Percentiles rank a stretch among this genome's conserved stretches.
phyloP scores from a whole-genome alignment of 2,888 invertebrate genomes.

The Dynastes grantii region DNA sequence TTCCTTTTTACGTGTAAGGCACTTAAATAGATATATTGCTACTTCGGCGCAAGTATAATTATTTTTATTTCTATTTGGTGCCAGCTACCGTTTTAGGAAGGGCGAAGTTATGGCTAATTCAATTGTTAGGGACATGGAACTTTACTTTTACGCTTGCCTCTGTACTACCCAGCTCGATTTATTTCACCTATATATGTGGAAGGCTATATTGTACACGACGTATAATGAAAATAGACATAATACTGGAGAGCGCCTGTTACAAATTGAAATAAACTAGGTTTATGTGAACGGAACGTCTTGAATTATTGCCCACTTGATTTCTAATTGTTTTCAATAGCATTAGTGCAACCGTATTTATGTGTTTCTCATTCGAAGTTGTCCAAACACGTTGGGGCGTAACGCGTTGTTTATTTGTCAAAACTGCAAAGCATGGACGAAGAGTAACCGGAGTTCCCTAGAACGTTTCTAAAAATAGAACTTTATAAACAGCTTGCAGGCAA shows the following conservation, averaged over 20 bases:
- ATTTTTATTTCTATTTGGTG: too few species aligned
- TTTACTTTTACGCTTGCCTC: neutral
- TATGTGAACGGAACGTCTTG: slow-evolving; percentile 17
- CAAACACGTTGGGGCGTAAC: neutral
- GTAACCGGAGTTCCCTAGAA: neutral
- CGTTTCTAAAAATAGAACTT: neutral
- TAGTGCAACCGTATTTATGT: slow-evolving; percentile 8
- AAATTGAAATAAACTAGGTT: slow-evolving; percentile 38
- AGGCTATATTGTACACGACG: slow-evolving; percentile 36
- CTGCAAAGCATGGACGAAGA: neutral
- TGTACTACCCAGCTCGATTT: slow-evolving; percentile 33
- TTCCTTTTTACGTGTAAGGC: too few species aligned
- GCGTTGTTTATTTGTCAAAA: slow-evolving; percentile 11
- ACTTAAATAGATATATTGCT: too few species aligned
- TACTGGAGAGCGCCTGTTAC: slow-evolving; percentile 3
- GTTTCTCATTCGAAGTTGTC: slow-evolving; percentile 11
- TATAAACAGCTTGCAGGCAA: slow-evolving; percentile 3
- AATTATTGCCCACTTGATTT: slow-evolving; percentile 38
- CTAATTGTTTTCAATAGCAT: slow-evolving; percentile 31
- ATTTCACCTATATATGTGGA: slow-evolving; percentile 37
- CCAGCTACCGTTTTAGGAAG: too few species aligned
- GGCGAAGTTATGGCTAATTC: too few species aligned
- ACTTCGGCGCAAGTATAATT: too few species aligned
- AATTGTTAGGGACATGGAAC: neutral
- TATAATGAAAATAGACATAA: slow-evolving; percentile 41